Evolutionary conservation across 2,113 vertebrate genomes (phyloP), one percentile per base, ranked within the genome.

Genomic region (Callipepla californica): DNA sequence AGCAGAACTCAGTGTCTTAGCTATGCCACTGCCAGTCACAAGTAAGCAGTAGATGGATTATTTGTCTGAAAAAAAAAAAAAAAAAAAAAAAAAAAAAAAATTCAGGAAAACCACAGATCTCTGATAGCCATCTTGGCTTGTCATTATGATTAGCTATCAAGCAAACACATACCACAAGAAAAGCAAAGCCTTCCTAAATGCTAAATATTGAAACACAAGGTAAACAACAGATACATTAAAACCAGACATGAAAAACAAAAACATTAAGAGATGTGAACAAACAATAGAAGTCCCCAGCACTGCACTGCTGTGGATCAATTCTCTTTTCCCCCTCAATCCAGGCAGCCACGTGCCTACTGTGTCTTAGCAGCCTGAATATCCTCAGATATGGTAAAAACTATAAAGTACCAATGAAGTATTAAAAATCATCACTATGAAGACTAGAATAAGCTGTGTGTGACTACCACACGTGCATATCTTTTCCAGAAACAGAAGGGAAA

Each of bases 401-500:
- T 7, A 16, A 25, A 40, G 5, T 58, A 63, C 8, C 30, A n/a
- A 15, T 21, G 84, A 58, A 3, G 0, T 11, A 44, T 11, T 66
- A 68, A 53, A 84, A 34, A 44, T 68, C 10, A 34, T 58, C 28
- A 67, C 13, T 10, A 44, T 11, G 42, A 8, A 26, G 13, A 34
- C 42, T 44, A 58, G 45, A 67, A n/a, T 62, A 80, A 90, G 3
- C 15, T 38, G 23, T 25, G 65, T 10, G 28, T 5, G 8, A 63
- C 53, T 9, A 11, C 5, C n/a, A 62, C 6, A 23, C 1, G 1
- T 12, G 9, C 6, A 22, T 6, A 73, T 26, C 2, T 73, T 44
- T 90, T 26, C 36, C 25, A 68, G 16, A 77, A 77, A 59, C 0
- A 26, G n/a, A 58, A 68, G 12, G 25, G 32, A n/a, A 44, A 40